Conservation (phyloP, 2,113 vertebrate species). For the Tamias sibiricus region DNA sequence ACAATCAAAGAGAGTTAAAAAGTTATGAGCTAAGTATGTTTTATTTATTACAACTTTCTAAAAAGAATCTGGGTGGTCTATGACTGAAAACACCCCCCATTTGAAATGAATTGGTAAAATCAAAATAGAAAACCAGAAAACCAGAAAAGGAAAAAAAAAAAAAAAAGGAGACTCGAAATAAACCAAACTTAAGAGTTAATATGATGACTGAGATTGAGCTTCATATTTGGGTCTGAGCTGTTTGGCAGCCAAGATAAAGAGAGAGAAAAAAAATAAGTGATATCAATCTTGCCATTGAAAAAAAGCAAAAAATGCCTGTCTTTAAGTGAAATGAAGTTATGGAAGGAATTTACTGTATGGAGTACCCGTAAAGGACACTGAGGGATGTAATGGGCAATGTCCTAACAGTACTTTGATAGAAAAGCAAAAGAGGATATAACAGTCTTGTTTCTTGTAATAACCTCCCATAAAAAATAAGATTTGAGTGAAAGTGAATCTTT, state of each 20-base stretch:
- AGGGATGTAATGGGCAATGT: background rate
- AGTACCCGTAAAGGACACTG: background rate
- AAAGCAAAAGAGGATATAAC: background rate
- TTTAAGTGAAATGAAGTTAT: conserved; percentile 28
- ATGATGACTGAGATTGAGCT: background rate
- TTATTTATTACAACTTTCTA: conserved; percentile 50
- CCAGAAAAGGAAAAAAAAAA: too few relatives aligned
- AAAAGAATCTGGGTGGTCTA: conserved; percentile 54
- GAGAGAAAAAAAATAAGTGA: background rate
- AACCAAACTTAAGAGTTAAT: background rate
- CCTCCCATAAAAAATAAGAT: conserved; percentile 43
- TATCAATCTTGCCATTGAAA: background rate
- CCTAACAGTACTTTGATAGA: background rate
- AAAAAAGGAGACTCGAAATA: conserved; percentile 24
- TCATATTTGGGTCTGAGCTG: conserved; percentile 46
- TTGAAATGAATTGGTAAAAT: conserved; percentile 55
- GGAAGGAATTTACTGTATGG: background rate
- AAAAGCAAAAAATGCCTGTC: background rate
- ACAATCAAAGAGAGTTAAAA: conserved; percentile 47
- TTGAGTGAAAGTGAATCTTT: background rate
- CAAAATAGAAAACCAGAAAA: conserved; percentile 45
- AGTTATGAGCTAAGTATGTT: conserved; percentile 29
- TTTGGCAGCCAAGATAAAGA: conserved; percentile 31
- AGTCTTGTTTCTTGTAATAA: background rate
- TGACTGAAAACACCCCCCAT: background rate